Base-by-base conservation (phyloP, 2,888 invertebrate genomes). In the Loripinus fragilis region DNA sequence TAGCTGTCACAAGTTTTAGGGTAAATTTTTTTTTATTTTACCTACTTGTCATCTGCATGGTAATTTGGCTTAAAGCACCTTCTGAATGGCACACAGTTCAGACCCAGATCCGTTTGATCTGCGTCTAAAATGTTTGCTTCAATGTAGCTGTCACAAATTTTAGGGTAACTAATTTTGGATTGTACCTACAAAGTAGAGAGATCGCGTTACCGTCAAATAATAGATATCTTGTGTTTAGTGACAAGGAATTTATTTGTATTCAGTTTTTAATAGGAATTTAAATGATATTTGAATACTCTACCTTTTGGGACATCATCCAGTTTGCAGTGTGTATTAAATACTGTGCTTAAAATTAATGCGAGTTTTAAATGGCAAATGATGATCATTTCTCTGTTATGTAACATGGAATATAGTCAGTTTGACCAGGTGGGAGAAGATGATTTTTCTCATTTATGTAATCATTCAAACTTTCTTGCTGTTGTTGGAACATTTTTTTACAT, bases 191-290 rank as follows among this genome's bases (percentile, higher is more conserved):
- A 60, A 30, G 33, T 33, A 30, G 60, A 33, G 33, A 33, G 25
- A 60, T 60, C 60, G 30, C 17, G 60, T 60, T 60, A 60, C 60
- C 33, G 60, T 30, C 60, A 60, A 60, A 60, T 60, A 60, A 60
- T 60, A 60, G 60, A 60, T 60, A 60, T 28, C 30, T 60, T 30
- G 60, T 60, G 60, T 60, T 8, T 60, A 60, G 60, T 60, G 60
- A 60, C 60, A 60, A 60, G 60, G 60, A 60, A 60, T 60, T 60
- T 60, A 60, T 2, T 60, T 60, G 60, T 60, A n/a, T 3, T 8
- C 28, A 33, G 30, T 60, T 30, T 60, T 33, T 33, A 33, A 60
- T 23, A 28, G 60, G 60, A 60, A 33, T 12, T 60, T 60, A 33
- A 60, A 60, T 33, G 33, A 28, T 30, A 28, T 33, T 60, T 60